Evolutionary conservation across 2,113 vertebrate genomes (phyloP).

Genomic region (Anhinga rufa): DNA sequence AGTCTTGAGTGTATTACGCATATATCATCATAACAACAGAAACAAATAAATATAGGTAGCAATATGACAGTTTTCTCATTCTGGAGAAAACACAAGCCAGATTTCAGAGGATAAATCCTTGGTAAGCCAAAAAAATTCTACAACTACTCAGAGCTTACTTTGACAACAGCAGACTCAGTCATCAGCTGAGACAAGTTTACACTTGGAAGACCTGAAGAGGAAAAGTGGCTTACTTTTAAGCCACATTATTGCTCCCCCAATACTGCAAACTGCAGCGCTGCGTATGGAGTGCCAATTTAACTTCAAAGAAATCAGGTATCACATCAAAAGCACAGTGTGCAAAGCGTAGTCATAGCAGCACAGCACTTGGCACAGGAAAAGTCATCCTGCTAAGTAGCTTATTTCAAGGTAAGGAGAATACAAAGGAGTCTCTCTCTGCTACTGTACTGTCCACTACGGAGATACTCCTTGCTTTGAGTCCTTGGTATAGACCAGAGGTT

Average conservation of each 20-base stretch:
- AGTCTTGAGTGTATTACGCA: neutral
- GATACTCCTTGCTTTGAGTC: neutral
- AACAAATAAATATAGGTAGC: neutral
- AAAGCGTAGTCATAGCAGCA: neutral
- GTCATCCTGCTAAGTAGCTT: neutral
- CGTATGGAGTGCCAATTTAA: neutral
- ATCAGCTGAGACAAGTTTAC: neutral
- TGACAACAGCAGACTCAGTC: neutral
- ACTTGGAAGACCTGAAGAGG: neutral
- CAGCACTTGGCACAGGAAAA: neutral
- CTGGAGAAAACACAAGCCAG: neutral
- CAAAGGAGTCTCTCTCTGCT: neutral
- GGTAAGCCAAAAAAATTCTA: neutral
- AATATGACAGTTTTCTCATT: neutral
- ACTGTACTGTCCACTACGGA: neutral
- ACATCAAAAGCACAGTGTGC: neutral
- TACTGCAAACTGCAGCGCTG: neutral
- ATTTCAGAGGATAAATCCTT: neutral
- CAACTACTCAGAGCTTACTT: neutral
- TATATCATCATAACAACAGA: neutral
- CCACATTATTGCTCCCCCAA: neutral
- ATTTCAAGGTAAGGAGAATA: neutral
- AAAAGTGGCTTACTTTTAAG: neutral
- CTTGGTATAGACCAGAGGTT: too few relatives aligned
- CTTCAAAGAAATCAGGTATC: neutral